Percentiles rank a stretch among this genome's conserved stretches.
Evolutionary conservation across 1,140 invertebrate genomes (phyloP).

Genomic region (Semibalanus balanoides): DNA sequence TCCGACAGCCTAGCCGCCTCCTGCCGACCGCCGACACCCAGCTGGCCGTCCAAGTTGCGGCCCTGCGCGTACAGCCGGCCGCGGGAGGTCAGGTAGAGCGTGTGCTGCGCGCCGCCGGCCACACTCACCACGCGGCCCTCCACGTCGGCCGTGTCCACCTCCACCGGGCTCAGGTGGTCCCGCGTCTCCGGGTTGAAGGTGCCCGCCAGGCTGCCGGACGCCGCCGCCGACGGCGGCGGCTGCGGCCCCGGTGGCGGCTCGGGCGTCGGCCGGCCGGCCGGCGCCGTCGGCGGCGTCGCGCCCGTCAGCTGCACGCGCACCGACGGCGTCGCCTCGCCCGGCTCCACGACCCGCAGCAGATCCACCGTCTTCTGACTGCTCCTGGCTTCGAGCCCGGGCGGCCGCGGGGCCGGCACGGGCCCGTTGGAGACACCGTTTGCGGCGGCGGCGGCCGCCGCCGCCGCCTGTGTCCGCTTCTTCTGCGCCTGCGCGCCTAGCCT

Average conservation of each 20-base stretch:
- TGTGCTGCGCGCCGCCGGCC: constrained; percentile 50
- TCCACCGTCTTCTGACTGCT: constrained; percentile 7
- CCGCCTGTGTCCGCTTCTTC: background rate
- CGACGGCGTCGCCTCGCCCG: background rate
- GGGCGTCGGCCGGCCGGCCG: background rate
- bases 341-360: background rate
- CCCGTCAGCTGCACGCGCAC: background rate
- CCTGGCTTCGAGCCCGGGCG: background rate
- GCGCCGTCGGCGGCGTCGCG: no score
- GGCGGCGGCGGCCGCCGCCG: no score
- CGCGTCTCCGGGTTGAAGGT: constrained; percentile 24
- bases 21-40: constrained; percentile 34
- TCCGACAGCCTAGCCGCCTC: constrained; percentile 23
- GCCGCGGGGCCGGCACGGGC: background rate
- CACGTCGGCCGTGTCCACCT: constrained; percentile 43
- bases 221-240: no score
- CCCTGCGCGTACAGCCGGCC: constrained; percentile 54
- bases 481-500: background rate
- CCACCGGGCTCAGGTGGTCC: constrained; percentile 38
- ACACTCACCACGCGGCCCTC: constrained; percentile 39
- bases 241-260: background rate
- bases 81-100: constrained; percentile 44
- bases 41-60: constrained; percentile 50
- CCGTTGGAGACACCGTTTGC: background rate
- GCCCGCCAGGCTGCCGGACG: constrained; percentile 15